Evolutionary conservation across 2,888 invertebrate genomes (phyloP).

Genomic region (Amphipoea oculea): DNA sequence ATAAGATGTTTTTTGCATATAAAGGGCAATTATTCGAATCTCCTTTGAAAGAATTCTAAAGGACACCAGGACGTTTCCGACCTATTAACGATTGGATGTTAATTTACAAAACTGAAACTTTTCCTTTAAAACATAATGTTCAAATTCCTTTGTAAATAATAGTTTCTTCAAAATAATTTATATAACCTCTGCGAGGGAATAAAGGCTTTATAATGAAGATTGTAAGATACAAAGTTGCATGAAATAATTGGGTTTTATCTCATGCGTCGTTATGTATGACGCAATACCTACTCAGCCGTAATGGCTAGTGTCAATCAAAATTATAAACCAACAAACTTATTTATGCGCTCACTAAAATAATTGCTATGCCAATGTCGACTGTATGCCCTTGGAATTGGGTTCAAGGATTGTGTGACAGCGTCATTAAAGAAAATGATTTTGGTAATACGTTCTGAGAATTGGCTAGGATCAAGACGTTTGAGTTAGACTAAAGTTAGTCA

Average conservation of each 20-base stretch:
- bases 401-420: slow-evolving; percentile 51
- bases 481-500: slow-evolving; percentile 78
- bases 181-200: slow-evolving; percentile 39
- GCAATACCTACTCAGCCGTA: slow-evolving; percentile 88
- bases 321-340: slow-evolving; percentile 86
- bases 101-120: slow-evolving; percentile 59
- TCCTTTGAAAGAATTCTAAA: slow-evolving; percentile 40
- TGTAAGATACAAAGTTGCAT: slow-evolving; percentile 64
- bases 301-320: slow-evolving; percentile 90
- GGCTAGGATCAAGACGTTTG: slow-evolving; percentile 78
- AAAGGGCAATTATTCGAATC: slow-evolving; percentile 33
- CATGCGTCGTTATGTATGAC: slow-evolving; percentile 86
- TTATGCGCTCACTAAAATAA: slow-evolving; percentile 74
- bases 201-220: slow-evolving; percentile 47
- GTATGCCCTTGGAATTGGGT: slow-evolving; percentile 67
- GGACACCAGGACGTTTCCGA: slow-evolving; percentile 57
- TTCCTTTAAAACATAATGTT: slow-evolving; percentile 65
- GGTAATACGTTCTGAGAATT: slow-evolving; percentile 82
- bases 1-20: slow-evolving; percentile 3
- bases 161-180: slow-evolving; percentile 63
- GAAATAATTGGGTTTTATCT: slow-evolving; percentile 69
- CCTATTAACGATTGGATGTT: slow-evolving; percentile 51
- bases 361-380: slow-evolving; percentile 72
- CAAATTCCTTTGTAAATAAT: slow-evolving; percentile 68
- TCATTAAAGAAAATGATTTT: slow-evolving; percentile 70